These are phyloP conservation scores for Eufriesea mexicana DNA, from an alignment of 1,140 invertebrate genomes.

Conservation along the genomic window DNA sequence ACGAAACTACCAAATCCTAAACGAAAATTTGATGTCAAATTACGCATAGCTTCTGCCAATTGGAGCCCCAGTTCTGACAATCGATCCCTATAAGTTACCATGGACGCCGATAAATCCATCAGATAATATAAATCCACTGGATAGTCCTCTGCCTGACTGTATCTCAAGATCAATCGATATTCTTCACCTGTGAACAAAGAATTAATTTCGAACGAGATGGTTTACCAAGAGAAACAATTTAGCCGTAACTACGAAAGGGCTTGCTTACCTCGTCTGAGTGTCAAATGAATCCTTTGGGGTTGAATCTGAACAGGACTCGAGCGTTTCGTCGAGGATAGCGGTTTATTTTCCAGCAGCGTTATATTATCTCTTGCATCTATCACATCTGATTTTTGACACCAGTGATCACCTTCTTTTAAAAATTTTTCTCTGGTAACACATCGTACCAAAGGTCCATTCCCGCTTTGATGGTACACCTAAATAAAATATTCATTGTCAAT, in stretches of 20 bases:
- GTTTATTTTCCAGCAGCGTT: slow-evolving; percentile 49
- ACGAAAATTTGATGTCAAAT: slow-evolving; percentile 91
- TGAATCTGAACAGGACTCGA: slow-evolving; percentile 67
- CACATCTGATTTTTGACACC: slow-evolving; percentile 63
- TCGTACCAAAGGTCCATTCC: slow-evolving; percentile 54
- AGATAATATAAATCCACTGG: slow-evolving; percentile 95
- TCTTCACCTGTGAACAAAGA: slow-evolving; percentile 64
- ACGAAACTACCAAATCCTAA: slow-evolving; percentile 95
- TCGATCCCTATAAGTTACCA: slow-evolving; percentile 88
- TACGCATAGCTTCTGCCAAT: slow-evolving; percentile 86
- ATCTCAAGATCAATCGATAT: slow-evolving; percentile 71
- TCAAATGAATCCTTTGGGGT: slow-evolving; percentile 68
- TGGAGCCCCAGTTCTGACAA: slow-evolving; percentile 86
- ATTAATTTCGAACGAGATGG: neutral
- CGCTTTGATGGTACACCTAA: slow-evolving; percentile 43
- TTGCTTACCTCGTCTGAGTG: slow-evolving; percentile 65
- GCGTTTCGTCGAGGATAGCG: slow-evolving; percentile 58
- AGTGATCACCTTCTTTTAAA: slow-evolving; percentile 51
- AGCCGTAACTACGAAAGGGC: neutral
- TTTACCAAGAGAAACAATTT: neutral
- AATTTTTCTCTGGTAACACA: slow-evolving; percentile 62
- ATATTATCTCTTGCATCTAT: slow-evolving; percentile 47
- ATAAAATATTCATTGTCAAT: neutral
- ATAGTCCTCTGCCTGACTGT: slow-evolving; percentile 88
- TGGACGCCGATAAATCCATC: slow-evolving; percentile 92